A percentile compares a stretch with the other conserved stretches of the same genome.
phyloP scores from a whole-genome alignment of 2,888 invertebrate species.

The Bugula neritina region DNA sequence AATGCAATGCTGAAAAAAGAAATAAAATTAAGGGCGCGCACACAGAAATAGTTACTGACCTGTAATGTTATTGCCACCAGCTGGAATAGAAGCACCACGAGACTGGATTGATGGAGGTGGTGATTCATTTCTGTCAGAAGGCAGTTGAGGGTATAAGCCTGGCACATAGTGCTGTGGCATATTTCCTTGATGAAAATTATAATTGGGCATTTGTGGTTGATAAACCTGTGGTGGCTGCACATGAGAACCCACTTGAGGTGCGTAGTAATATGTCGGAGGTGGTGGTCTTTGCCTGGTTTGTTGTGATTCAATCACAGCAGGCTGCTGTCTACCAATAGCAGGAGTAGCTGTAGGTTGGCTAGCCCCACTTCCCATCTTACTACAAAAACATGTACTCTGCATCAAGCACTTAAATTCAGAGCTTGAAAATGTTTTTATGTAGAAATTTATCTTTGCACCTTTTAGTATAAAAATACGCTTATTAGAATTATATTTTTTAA shows the following conservation, averaged over 20 bases:
- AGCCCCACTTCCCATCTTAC: constrained; percentile 16
- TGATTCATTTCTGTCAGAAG: not conserved
- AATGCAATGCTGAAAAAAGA: too few relatives aligned
- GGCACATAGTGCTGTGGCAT: not conserved
- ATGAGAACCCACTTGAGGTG: not conserved
- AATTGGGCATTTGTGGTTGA: not conserved
- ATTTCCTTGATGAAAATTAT: not conserved
- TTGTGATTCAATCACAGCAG: not conserved
- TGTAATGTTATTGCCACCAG: too few relatives aligned
- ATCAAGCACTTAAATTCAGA: too few relatives aligned
- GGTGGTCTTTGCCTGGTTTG: not conserved
- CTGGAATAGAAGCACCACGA: not conserved
- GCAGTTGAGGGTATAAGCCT: not conserved
- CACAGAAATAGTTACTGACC: too few relatives aligned
- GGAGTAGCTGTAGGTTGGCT: not conserved
- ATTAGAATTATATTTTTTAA: too few relatives aligned
- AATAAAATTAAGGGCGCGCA: too few relatives aligned
- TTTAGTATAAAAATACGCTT: too few relatives aligned
- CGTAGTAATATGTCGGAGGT: not conserved
- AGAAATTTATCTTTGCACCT: too few relatives aligned
- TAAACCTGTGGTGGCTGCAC: not conserved
- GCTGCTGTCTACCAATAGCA: not conserved
- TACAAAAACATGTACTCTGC: too few relatives aligned
- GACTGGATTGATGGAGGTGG: not conserved
- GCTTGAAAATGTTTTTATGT: too few relatives aligned